Evolutionary conservation across 2,113 vertebrate species (phyloP), one percentile per base, ranked within the genome.

Genomic region (Neodontobutis hainanensis): DNA sequence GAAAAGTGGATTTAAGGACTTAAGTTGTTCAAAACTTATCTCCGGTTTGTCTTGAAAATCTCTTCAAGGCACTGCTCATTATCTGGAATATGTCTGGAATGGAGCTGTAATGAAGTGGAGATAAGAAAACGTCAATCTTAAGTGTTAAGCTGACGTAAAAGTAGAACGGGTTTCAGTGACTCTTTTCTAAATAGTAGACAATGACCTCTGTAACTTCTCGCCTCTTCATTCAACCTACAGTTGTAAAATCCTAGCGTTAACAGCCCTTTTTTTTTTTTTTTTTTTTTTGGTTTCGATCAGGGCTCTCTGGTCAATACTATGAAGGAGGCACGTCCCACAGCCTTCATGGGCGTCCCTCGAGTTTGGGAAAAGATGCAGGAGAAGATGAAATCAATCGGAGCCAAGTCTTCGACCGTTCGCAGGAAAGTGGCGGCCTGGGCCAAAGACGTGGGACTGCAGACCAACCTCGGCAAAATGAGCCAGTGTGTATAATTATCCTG

Each of bases 281-380:
- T n/a, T n/a, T n/a, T n/a, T n/a, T 58, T 12, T 14, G 1, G 4
- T 5, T 14, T 51, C 1, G 35, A 0, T 6, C 91, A 99, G 97
- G 97, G 97, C 57, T 93, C 91, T 6, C 71, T 99, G 86, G 90
- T 93, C 0, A 91, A 88, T 64, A 98, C 95, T 0, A 43, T 99
- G 80, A 89, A 88, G 76, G 95, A 99, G 11, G 94, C 95, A 52
- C 94, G 90, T 27, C 97, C 97, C 8, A 98, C 97, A 0, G 85
- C 86, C 3, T 98, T 99, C 77, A 16, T 98, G 92, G 97, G 94
- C 2, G 95, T 99, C 34, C 97, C 97, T 0, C 94, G 94, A 0
- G 93, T 99, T 46, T 99, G 97, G 97, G 97, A 98, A 72, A 99
- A 99, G 90, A 96, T 99, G 88, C 94, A 96, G 46, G 96, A 97